Base-by-base conservation (phyloP, 1,140 invertebrate genomes). In the Eueides isabella region DNA sequence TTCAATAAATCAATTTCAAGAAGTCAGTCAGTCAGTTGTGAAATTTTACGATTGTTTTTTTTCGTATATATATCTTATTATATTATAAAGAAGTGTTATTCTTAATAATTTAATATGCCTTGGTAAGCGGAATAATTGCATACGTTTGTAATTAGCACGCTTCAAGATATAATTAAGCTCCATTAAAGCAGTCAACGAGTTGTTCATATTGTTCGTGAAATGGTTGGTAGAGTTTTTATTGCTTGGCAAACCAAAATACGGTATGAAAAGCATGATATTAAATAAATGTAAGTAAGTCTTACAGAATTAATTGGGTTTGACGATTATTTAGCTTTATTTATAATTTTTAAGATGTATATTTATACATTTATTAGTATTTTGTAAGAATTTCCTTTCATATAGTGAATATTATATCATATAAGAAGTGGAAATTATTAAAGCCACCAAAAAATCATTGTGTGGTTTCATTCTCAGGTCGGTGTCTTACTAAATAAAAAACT, bases 81-180 rank as follows among this genome's bases (percentile, higher is more conserved):
- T 55, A 55, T 23, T 62, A 62, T 9, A 30, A 62, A 62, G 61
- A 65, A 61, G 67, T 68, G 67, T 63, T 31, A 38, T 70, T 62
- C 61, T 70, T 63, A 7, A 61, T 70, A 70, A 70, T 70, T 70
- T 67, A 28, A 33, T 35, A 67, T 23, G 63, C 26, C 64, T 67
- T 72, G 33, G 33, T 61, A 44, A 33, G 64, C 64, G 19, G 11
- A 14, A 61, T 62, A 68, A 74, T 74, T 62, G 33, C 35, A 35
- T 29, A 35, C 61, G 61, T 62, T 16, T 28, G 67, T 71, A 75
- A 71, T 75, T 75, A 71, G 26, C 67, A 71, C 67, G 67, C 69
- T 75, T 66, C 63, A 63, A 71, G 55, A 44, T 61, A 67, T 71
- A 71, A 75, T 75, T 75, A 75, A 70, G 63, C 14, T 23, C 48